Conservation (phyloP, 2,797 vertebrate genomes). For the Iguana delicatissima region DNA sequence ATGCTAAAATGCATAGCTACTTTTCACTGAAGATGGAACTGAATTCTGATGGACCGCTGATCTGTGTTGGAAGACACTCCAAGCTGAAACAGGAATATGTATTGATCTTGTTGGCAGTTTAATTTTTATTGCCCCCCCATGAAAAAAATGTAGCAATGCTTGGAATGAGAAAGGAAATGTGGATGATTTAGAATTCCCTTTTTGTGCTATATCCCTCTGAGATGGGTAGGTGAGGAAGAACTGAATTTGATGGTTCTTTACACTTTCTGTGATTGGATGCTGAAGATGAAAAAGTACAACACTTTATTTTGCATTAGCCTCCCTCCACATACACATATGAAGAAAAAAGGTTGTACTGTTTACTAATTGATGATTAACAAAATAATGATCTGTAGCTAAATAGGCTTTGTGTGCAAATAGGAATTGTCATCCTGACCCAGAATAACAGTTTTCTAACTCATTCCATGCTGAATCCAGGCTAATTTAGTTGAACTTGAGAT, state of each 20-base stretch:
- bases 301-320: neutral
- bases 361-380: slow-evolving; percentile 47
- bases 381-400: slow-evolving; percentile 50
- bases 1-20: slow-evolving; percentile 30
- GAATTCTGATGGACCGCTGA: slow-evolving; percentile 49
- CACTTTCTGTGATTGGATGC: neutral
- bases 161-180: slow-evolving; percentile 8
- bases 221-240: too few relatives aligned
- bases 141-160: slow-evolving; percentile 66
- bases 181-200: neutral
- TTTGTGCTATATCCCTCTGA: neutral
- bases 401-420: slow-evolving; percentile 50
- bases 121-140: slow-evolving; percentile 65
- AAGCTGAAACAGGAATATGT: neutral
- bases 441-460: neutral
- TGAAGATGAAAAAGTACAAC: neutral
- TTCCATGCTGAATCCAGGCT: neutral
- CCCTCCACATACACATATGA: slow-evolving; percentile 62
- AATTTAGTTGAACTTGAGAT: neutral
- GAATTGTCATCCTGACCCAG: neutral
- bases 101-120: slow-evolving; percentile 37
- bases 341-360: slow-evolving; percentile 57
- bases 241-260: neutral
- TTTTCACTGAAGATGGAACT: slow-evolving; percentile 43
- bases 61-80: neutral